Conservation (phyloP, 1,140 invertebrate genomes). For the Procambarus clarkii region DNA sequence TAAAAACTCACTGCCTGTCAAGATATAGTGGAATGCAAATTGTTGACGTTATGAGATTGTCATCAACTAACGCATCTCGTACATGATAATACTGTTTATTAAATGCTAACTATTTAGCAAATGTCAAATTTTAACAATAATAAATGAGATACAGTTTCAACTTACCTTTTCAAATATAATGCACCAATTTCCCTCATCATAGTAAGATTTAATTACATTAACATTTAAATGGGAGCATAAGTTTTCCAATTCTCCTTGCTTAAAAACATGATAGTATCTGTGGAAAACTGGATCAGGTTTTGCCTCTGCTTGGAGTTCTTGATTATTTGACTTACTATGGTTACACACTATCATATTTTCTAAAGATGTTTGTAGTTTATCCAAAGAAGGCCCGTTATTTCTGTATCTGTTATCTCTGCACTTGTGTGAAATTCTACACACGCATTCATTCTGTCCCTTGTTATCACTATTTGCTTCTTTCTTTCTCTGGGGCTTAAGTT, state of each 20-base stretch:
- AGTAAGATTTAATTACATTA: slow-evolving; percentile 84
- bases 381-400: neutral
- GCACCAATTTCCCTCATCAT: slow-evolving; percentile 98
- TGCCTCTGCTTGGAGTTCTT: slow-evolving; percentile 73
- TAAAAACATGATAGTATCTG: slow-evolving; percentile 96
- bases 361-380: neutral
- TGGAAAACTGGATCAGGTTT: slow-evolving; percentile 80
- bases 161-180: slow-evolving; percentile 82
- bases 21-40: neutral
- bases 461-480: slow-evolving; percentile 74
- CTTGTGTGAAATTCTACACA: neutral
- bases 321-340: slow-evolving; percentile 17
- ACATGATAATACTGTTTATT: neutral
- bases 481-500: slow-evolving; percentile 72
- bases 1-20: neutral
- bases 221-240: slow-evolving; percentile 82
- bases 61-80: neutral
- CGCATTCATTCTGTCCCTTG: slow-evolving; percentile 19
- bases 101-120: neutral
- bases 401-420: slow-evolving; percentile 3
- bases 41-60: neutral
- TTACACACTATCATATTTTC: slow-evolving; percentile 5
- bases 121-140: neutral
- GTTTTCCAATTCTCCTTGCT: slow-evolving; percentile 87
- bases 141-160: slow-evolving; percentile 15